Evolutionary conservation across 2,888 invertebrate genomes (phyloP).

Genomic region (Abscondita cerata): DNA sequence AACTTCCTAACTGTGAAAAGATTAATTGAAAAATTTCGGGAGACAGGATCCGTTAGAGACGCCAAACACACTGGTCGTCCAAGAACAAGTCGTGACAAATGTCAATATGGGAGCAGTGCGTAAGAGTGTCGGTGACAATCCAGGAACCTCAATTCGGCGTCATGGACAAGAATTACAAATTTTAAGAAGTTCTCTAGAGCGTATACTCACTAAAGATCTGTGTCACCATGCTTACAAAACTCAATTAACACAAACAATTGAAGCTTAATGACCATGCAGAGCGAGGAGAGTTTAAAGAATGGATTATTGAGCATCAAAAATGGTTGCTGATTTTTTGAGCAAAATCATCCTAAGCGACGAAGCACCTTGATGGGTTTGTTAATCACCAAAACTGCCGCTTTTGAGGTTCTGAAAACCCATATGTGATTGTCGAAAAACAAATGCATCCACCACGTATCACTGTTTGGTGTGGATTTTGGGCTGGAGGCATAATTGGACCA

Average conservation of each 20-base stretch:
- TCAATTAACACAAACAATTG: too few relatives aligned
- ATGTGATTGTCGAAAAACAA: constrained; percentile 43
- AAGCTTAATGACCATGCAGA: too few relatives aligned
- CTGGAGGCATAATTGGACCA: constrained; percentile 38
- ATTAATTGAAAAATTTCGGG: constrained; percentile 42
- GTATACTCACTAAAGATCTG: constrained; percentile 32
- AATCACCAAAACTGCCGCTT: constrained; percentile 42
- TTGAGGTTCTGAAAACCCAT: constrained; percentile 46
- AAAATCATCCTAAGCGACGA: background rate
- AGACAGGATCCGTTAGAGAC: constrained; percentile 38
- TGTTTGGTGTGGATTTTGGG: constrained; percentile 48
- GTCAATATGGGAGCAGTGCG: too few relatives aligned
- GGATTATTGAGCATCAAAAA: constrained; percentile 26
- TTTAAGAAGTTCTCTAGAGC: constrained; percentile 39
- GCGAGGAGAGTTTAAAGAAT: too few relatives aligned
- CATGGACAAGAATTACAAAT: constrained; percentile 40
- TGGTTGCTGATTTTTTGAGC: background rate
- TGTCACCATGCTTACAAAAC: too few relatives aligned
- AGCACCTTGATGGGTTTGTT: too few relatives aligned
- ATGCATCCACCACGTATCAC: constrained; percentile 50
- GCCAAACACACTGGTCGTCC: constrained; percentile 17
- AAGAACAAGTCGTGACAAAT: background rate
- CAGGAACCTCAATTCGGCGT: constrained; percentile 44
- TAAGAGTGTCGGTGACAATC: too few relatives aligned
- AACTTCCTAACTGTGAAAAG: too few relatives aligned